A percentile compares a stretch with the other conserved stretches of the same genome.
Conservation (phyloP, 2,797 vertebrate species). For the Sebastolobus altivelis region DNA sequence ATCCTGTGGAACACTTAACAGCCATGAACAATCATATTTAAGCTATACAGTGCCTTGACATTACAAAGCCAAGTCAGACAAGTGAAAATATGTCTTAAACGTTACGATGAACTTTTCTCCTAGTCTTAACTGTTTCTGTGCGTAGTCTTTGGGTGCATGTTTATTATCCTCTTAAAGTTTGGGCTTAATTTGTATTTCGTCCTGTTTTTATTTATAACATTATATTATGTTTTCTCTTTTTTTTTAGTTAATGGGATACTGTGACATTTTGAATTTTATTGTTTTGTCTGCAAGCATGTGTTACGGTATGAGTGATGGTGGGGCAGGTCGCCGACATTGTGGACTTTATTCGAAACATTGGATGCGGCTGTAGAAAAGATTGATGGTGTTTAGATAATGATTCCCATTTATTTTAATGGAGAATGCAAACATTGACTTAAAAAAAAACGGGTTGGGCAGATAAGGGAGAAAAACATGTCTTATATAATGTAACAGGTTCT, state of each 20-base stretch:
- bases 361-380: neutral
- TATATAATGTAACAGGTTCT: conserved; percentile 54
- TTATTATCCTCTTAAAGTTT: conserved; percentile 61
- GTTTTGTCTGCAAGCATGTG: conserved; percentile 48
- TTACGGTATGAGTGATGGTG: conserved; percentile 29
- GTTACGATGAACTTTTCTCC: conserved; percentile 22
- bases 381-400: conserved; percentile 1
- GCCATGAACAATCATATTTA: conserved; percentile 80
- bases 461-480: neutral
- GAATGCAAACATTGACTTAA: neutral
- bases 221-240: conserved; percentile 37
- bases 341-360: conserved; percentile 15
- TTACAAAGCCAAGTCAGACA: conserved; percentile 76
- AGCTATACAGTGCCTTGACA: conserved; percentile 79
- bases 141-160: conserved; percentile 68
- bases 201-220: conserved; percentile 76
- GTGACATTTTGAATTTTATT: conserved; percentile 50
- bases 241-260: conserved; percentile 60
- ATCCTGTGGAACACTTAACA: conserved; percentile 74
- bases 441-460: neutral
- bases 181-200: conserved; percentile 54
- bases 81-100: conserved; percentile 56
- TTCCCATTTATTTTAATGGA: neutral
- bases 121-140: conserved; percentile 53
- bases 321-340: neutral